Evolutionary conservation across 92 coral and sea anemone species (phyloP), one percentile per base, ranked within the genome.

Genomic region (Nematostella vectensis): DNA sequence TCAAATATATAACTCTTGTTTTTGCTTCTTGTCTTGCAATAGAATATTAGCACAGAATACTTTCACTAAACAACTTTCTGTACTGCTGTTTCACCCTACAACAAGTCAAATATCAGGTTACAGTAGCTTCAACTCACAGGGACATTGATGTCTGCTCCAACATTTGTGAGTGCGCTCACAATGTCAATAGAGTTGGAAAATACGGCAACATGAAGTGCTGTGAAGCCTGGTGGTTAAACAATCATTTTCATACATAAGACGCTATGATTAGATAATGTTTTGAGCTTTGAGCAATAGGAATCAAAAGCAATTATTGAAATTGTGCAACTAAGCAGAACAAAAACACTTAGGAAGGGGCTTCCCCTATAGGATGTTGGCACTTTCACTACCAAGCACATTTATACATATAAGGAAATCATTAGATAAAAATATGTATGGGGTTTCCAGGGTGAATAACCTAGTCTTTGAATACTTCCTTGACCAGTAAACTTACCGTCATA

Each of bases 201-300:
- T 39, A 78, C 96, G 13, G 96, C 99, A 2, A 33, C 57, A 39
- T 82, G 96, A 3, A 93, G 70, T 0, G 99, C 88, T 0, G 99
- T 74, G 28, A 82, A 78, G 1, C 99, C 99, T 93, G 38, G 8
- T 29, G 48, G 6, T 25, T 31, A 36, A 20, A 24, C 6, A 9
- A 78, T 25, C 38, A 24, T n/a, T n/a, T n/a, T n/a, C n/a, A n/a
- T n/a, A n/a, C n/a, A n/a, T n/a, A n/a, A n/a, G n/a, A n/a, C n/a
- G n/a, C n/a, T n/a, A n/a, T n/a, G n/a, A n/a, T n/a, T n/a, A n/a
- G n/a, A n/a, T n/a, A n/a, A n/a, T n/a, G n/a, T n/a, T n/a, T n/a
- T n/a, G n/a, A n/a, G n/a, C n/a, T n/a, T n/a, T n/a, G n/a, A n/a
- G n/a, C n/a, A n/a, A n/a, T n/a, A n/a, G n/a, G n/a, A n/a, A n/a